Percentiles rank a stretch among this genome's conserved stretches.
Evolutionary conservation across 2,888 invertebrate genomes (phyloP).

Genomic region (Ormyrus rosae): DNA sequence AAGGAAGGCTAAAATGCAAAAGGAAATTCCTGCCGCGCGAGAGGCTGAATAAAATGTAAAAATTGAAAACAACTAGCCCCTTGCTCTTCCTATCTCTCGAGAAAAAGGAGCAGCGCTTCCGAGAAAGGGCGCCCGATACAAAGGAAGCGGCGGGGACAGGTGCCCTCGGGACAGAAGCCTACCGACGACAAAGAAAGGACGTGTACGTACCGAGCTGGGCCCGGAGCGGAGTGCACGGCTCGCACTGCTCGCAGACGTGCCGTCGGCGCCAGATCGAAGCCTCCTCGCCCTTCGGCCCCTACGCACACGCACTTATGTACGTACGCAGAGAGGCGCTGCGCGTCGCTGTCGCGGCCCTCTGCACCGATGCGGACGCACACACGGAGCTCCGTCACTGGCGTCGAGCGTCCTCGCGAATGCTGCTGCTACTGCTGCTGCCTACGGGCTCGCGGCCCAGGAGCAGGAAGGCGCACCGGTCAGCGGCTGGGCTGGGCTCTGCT

Average conservation of each 20-base stretch:
- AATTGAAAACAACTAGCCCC: no score
- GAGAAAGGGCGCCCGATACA: no score
- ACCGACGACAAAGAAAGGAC: background rate
- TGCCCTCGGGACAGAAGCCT: no score
- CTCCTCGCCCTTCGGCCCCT: background rate
- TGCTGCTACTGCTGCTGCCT: background rate
- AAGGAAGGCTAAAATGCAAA: no score
- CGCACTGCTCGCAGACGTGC: background rate
- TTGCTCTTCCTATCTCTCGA: no score
- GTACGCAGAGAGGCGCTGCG: background rate
- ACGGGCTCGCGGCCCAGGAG: background rate
- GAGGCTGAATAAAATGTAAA: no score
- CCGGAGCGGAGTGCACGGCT: no score
- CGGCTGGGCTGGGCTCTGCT: slow-evolving; percentile 19
- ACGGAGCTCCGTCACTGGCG: background rate
- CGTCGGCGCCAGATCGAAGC: background rate
- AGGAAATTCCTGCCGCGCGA: no score
- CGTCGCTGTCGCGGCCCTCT: background rate
- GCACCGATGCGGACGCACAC: background rate
- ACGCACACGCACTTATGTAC: no score
- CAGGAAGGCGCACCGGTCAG: background rate
- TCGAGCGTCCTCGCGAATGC: background rate
- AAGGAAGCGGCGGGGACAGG: no score
- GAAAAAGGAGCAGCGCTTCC: no score
- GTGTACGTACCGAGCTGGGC: background rate